Conservation (phyloP, 2,888 invertebrate genomes). For the Ophioninae sp. region DNA sequence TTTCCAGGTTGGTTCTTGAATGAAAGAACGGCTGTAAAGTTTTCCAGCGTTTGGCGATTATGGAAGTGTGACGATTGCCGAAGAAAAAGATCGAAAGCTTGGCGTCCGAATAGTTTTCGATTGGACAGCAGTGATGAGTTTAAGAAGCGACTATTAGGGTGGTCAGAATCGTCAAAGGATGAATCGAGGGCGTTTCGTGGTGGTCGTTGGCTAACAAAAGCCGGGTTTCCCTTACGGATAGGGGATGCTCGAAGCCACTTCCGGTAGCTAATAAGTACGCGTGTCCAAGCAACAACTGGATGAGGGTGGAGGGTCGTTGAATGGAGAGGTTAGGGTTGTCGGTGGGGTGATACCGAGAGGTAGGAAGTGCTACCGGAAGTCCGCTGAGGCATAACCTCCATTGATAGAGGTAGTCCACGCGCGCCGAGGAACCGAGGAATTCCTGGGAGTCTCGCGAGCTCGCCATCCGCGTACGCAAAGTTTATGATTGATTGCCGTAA, state of each 20-base stretch:
- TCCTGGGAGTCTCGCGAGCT: constrained; percentile 11
- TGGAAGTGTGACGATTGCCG: no score
- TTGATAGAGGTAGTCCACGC: constrained; percentile 25
- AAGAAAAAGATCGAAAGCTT: no score
- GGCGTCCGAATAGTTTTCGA: no score
- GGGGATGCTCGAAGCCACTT: constrained; percentile 53
- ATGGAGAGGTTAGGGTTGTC: not conserved
- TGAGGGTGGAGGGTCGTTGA: constrained; percentile 2
- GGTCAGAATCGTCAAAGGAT: no score
- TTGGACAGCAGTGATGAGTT: no score
- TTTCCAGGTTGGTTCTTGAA: not conserved
- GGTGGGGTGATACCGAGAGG: not conserved
- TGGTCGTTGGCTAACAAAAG: not conserved
- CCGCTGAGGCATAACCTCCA: constrained; percentile 37
- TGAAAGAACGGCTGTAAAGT: constrained; percentile 4
- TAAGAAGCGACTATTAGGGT: no score
- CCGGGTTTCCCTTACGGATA: constrained; percentile 25
- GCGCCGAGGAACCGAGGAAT: constrained; percentile 19
- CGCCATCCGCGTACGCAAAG: constrained; percentile 62
- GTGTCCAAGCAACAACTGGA: constrained; percentile 61
- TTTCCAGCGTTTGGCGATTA: not conserved
- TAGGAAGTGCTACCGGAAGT: constrained; percentile 21
- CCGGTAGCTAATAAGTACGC: constrained; percentile 64
- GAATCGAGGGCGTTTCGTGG: no score
- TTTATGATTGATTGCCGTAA: constrained; percentile 69